Evolutionary conservation across 2,113 vertebrate species (phyloP).

Genomic region (Etia nguti): DNA sequence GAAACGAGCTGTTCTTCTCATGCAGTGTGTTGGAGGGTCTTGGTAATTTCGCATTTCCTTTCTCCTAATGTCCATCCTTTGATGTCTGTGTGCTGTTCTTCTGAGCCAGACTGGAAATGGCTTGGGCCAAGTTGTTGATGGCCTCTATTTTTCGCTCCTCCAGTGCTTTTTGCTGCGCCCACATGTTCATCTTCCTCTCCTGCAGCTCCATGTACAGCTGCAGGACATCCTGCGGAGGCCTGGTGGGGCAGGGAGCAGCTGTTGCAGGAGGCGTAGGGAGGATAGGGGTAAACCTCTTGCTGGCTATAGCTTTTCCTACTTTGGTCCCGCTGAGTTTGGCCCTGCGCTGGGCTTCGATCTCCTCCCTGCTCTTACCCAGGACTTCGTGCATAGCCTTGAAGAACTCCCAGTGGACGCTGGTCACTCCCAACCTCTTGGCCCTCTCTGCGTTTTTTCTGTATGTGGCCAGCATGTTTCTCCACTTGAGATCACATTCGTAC

Average conservation of each 20-base stretch:
- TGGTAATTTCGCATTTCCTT: not conserved
- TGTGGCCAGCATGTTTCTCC: slow-evolving; percentile 76
- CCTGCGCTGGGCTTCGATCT: slow-evolving; percentile 60
- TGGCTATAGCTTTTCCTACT: slow-evolving; percentile 60
- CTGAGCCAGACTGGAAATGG: slow-evolving; percentile 71
- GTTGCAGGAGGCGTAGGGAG: slow-evolving; percentile 59
- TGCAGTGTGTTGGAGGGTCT: not conserved
- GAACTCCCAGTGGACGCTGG: slow-evolving; percentile 76
- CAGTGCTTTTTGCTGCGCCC: slow-evolving; percentile 74
- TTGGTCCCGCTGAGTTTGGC: slow-evolving; percentile 54
- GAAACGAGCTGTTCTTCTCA: not conserved
- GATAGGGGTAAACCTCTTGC: slow-evolving; percentile 70
- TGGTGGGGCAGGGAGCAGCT: not conserved
- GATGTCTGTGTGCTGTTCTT: slow-evolving; percentile 20
- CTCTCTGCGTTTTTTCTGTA: slow-evolving; percentile 74
- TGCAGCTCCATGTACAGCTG: slow-evolving; percentile 79
- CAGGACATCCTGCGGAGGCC: slow-evolving; percentile 70
- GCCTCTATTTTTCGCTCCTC: slow-evolving; percentile 77
- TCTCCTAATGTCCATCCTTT: slow-evolving; percentile 34
- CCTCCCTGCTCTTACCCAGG: slow-evolving; percentile 67
- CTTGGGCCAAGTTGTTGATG: slow-evolving; percentile 75
- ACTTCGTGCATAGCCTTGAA: slow-evolving; percentile 70
- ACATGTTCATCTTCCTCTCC: slow-evolving; percentile 78
- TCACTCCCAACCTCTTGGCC: slow-evolving; percentile 55
- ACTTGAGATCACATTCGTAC: slow-evolving; percentile 77